Evolutionary conservation across 2,888 invertebrate species (phyloP).

Genomic region (Mythimna lalbum): DNA sequence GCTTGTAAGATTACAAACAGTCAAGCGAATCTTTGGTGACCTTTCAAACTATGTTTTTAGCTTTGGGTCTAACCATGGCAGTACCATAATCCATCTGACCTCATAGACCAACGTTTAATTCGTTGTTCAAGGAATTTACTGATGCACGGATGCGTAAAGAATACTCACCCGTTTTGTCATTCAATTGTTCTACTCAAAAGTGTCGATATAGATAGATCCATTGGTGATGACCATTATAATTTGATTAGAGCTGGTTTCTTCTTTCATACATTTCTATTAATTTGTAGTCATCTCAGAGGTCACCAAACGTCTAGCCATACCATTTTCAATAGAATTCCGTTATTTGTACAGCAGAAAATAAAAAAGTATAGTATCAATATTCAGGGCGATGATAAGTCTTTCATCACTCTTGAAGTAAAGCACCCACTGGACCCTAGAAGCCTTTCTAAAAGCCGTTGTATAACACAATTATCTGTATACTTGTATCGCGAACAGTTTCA

Average conservation of each 20-base stretch:
- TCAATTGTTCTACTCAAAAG: neutral
- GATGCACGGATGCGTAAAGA: conserved; percentile 1
- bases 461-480: conserved; percentile 53
- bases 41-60: neutral
- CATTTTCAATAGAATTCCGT: too few species aligned
- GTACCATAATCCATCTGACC: neutral
- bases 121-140: neutral
- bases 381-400: conserved; percentile 8
- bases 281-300: neutral
- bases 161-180: neutral
- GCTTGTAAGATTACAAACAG: too few species aligned
- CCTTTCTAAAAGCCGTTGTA: conserved; percentile 58
- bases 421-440: conserved; percentile 40
- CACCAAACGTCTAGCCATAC: neutral
- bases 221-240: too few species aligned
- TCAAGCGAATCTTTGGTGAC: too few species aligned
- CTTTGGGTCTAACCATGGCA: neutral
- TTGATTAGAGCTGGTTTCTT: too few species aligned
- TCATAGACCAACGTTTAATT: neutral
- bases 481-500: conserved; percentile 65
- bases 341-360: neutral
- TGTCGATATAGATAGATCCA: neutral
- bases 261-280: neutral
- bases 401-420: conserved; percentile 27
- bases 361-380: neutral